Conservation (phyloP, 2,888 invertebrate genomes). For the Netelia fuscicornis region DNA sequence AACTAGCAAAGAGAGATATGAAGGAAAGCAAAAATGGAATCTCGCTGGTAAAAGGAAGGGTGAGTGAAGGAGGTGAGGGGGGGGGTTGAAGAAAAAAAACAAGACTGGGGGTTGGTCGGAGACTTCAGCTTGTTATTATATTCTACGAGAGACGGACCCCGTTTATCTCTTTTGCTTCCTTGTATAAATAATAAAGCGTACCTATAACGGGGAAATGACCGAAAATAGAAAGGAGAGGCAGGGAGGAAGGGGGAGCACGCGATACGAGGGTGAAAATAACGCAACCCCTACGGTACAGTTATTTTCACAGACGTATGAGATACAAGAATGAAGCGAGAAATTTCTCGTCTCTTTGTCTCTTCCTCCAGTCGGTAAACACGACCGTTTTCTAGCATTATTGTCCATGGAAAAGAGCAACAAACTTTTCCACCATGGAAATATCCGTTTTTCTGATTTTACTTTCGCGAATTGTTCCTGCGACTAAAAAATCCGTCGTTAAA, state of each 20-base stretch:
- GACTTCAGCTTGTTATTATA: slow-evolving; percentile 52
- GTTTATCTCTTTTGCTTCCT: slow-evolving; percentile 33
- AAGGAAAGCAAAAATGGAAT: slow-evolving; percentile 60
- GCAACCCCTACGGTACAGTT: slow-evolving; percentile 42
- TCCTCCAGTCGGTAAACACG: slow-evolving; percentile 37
- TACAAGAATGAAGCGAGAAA: neutral
- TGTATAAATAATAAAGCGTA: slow-evolving; percentile 56
- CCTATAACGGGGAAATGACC: slow-evolving; percentile 28
- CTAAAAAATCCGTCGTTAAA: slow-evolving; percentile 14
- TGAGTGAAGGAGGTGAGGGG: neutral
- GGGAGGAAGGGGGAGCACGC: slow-evolving; percentile 9
- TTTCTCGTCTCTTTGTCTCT: neutral
- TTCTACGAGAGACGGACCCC: slow-evolving; percentile 21
- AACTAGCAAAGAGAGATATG: slow-evolving; percentile 48
- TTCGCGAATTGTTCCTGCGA: neutral
- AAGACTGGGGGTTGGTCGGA: neutral
- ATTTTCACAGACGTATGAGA: slow-evolving; percentile 38
- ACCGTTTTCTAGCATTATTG: slow-evolving; percentile 41
- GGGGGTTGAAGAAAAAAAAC: neutral
- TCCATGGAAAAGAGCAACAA: slow-evolving; percentile 42
- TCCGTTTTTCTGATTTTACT: slow-evolving; percentile 7
- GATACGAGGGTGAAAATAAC: slow-evolving; percentile 34
- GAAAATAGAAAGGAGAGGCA: slow-evolving; percentile 18
- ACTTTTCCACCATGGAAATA: slow-evolving; percentile 19
- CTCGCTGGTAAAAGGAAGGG: slow-evolving; percentile 23